A percentile compares a stretch with the other conserved stretches of the same genome.
These are phyloP conservation scores for Gallinago nigripennis DNA, from an alignment of 2,797 vertebrate species.

Conservation along the genomic window DNA sequence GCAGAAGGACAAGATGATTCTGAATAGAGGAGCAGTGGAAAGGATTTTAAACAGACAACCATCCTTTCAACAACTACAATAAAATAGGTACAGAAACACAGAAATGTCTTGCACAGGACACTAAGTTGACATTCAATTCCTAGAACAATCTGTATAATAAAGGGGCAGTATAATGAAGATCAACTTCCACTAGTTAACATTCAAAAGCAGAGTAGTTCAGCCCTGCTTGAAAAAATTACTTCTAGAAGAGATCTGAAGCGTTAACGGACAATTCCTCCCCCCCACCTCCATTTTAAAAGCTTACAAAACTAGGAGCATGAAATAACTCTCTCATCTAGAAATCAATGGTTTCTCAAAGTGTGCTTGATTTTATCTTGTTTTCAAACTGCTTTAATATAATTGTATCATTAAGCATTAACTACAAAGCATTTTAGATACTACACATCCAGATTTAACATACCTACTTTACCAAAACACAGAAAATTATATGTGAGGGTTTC, in stretches of 20 bases:
- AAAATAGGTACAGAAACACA: constrained; percentile 1
- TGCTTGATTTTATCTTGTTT: constrained; percentile 27
- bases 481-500: not conserved
- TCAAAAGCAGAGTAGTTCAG: not conserved
- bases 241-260: not conserved
- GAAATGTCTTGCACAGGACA: not conserved
- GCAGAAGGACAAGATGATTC: constrained; percentile 47
- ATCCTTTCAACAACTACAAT: constrained; percentile 18
- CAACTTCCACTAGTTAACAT: not conserved
- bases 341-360: not conserved
- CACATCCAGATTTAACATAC: not conserved
- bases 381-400: not conserved
- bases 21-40: constrained; percentile 32
- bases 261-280: not conserved
- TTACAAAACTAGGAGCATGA: not conserved
- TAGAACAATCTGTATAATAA: not conserved
- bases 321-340: not conserved
- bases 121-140: not conserved
- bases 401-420: not conserved
- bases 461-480: not conserved
- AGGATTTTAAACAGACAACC: constrained; percentile 30
- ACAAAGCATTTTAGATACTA: not conserved
- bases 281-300: not conserved
- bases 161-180: not conserved
- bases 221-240: not conserved